phyloP scores from a whole-genome alignment of 1,140 invertebrate species.

The Mercenaria mercenaria region DNA sequence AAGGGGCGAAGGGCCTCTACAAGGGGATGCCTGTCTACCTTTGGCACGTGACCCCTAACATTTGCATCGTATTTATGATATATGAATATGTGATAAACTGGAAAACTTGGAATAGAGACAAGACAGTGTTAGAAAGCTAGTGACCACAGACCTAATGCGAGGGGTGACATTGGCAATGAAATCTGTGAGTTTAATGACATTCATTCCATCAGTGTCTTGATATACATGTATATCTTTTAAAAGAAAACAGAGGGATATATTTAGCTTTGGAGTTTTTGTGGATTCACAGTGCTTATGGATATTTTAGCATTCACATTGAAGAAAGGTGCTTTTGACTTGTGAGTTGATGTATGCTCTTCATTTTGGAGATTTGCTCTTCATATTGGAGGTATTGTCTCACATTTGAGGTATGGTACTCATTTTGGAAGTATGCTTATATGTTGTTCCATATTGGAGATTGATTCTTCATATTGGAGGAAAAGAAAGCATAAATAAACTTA shows the following conservation, averaged over 20 bases:
- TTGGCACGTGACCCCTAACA: conserved; percentile 96
- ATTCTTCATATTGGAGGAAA: too few species aligned
- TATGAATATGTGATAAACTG: conserved; percentile 92
- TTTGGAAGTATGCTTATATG: too few species aligned
- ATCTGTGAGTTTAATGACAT: not conserved
- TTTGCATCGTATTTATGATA: conserved; percentile 97
- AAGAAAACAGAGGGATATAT: not conserved
- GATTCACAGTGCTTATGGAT: not conserved
- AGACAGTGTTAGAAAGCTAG: not conserved
- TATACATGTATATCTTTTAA: not conserved
- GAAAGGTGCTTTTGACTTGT: too few species aligned
- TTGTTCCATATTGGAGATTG: too few species aligned
- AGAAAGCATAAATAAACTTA: too few species aligned
- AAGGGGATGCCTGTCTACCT: conserved; percentile 97
- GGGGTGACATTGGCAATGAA: not conserved
- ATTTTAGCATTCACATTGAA: too few species aligned
- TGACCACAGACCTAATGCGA: not conserved
- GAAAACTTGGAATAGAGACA: conserved; percentile 33
- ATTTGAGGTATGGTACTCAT: too few species aligned
- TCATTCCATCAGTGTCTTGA: not conserved
- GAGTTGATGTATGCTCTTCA: too few species aligned
- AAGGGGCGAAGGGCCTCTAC: conserved; percentile 97
- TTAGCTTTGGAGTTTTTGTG: not conserved
- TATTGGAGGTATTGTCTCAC: too few species aligned
- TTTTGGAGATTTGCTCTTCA: too few species aligned